Conservation (phyloP, 64 coral and sea anemone genomes). For the Montipora capricornis region DNA sequence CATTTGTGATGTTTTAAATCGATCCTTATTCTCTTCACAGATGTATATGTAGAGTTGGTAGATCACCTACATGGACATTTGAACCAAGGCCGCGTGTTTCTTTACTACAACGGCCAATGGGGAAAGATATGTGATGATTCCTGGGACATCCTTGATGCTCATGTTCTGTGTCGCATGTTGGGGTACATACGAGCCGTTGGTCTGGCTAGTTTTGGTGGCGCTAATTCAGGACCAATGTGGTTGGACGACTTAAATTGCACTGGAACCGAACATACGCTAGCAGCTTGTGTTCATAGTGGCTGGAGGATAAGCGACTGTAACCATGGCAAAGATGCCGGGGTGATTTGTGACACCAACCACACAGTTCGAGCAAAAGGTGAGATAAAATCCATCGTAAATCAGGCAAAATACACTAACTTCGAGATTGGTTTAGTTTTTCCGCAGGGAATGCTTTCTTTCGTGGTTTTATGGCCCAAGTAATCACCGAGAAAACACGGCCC, state of each 20-base stretch:
- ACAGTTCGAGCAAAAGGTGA: constrained; percentile 26
- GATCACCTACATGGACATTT: neutral
- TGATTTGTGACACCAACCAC: constrained; percentile 38
- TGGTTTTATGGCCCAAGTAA: too few relatives aligned
- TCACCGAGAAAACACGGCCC: too few relatives aligned
- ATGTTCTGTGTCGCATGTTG: constrained; percentile 27
- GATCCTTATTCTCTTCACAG: neutral
- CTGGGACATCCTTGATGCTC: constrained; percentile 13
- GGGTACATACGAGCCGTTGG: constrained; percentile 18
- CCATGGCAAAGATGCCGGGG: constrained; percentile 24
- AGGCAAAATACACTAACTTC: too few relatives aligned
- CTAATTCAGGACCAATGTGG: constrained; percentile 11
- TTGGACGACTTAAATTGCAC: constrained; percentile 18
- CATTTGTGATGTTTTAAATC: neutral
- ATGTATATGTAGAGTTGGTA: neutral
- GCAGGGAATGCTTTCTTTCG: too few relatives aligned
- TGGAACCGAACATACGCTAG: neutral
- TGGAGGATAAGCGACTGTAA: constrained; percentile 30
- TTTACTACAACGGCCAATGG: constrained; percentile 48
- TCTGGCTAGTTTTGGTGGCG: neutral
- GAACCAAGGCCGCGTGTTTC: constrained; percentile 20
- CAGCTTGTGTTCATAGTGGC: constrained; percentile 5
- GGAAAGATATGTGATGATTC: constrained; percentile 16
- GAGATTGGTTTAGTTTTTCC: too few relatives aligned
- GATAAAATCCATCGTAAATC: neutral